Percentiles rank a stretch among this genome's conserved stretches.
These are phyloP conservation scores for Sipunculus nudus DNA, from an alignment of 2,888 invertebrate species.

Conservation along the genomic window DNA sequence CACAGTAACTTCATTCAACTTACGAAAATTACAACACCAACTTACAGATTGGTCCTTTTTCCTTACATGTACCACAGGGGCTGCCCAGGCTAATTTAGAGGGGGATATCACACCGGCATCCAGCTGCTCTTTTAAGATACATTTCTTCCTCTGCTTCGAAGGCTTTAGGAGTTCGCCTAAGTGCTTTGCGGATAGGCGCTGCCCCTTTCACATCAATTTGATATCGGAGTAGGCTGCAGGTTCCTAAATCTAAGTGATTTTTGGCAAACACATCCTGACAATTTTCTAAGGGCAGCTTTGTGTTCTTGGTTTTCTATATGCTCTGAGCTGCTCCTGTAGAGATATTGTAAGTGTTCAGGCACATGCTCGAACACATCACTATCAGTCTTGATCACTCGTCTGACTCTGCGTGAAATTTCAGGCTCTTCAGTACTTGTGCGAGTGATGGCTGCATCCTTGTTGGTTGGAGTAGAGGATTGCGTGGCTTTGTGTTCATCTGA, in stretches of 20 bases:
- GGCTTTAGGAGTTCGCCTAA: slow-evolving; percentile 1
- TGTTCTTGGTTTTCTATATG: not conserved
- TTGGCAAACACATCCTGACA: slow-evolving; percentile 2
- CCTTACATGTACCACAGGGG: slow-evolving; percentile 7
- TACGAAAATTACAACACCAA: slow-evolving; percentile 15
- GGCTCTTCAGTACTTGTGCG: no score
- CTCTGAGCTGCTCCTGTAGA: no score
- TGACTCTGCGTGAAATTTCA: no score
- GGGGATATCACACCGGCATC: not conserved
- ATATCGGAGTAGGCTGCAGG: not conserved
- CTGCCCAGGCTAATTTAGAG: slow-evolving; percentile 6
- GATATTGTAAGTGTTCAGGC: no score
- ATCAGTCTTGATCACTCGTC: no score
- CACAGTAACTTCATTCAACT: slow-evolving; percentile 9
- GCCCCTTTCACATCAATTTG: slow-evolving; percentile 5
- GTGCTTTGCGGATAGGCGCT: slow-evolving; percentile 4
- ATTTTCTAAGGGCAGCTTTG: not conserved
- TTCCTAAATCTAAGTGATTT: slow-evolving; percentile 2
- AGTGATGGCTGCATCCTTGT: no score
- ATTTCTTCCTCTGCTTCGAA: slow-evolving; percentile 1
- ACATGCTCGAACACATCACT: no score
- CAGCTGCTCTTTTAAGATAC: not conserved
- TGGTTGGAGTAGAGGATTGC: no score
- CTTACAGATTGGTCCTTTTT: slow-evolving; percentile 10
- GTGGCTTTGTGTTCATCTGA: not conserved